Base-by-base conservation (phyloP, 2,113 vertebrate species). In the Ursus arctos region DNA sequence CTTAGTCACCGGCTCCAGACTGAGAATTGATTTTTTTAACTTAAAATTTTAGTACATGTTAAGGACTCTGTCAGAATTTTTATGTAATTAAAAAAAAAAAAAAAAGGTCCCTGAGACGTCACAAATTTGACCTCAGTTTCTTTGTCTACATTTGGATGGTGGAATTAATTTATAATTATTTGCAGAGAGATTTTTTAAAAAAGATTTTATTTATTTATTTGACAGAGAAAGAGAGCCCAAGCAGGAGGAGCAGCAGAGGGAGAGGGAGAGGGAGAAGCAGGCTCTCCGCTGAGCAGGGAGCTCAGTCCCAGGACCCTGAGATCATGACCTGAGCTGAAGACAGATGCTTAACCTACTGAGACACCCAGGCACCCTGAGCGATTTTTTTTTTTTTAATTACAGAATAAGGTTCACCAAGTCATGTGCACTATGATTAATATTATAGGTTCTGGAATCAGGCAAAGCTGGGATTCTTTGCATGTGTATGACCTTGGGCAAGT, bases 61-160 rank as follows among this genome's bases (percentile, higher is more conserved):
- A 93, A 91, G 14, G 26, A 40, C 63, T 79, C 80, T 69, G 26
- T 43, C 69, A 61, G 83, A 89, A 69, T 51, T 86, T 96, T 76
- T 95, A 55, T 88, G 26, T 79, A 83, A 63, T 80, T 79, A 65
- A 59, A 36, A 61, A 47, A 57, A n/a, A n/a, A 36, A 36, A 43
- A 76, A 26, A 19, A 18, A 6, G 7, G 14, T 7, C 1, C 10
- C 31, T 31, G 51, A 94, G 28, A 36, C 36, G 12, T 19, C 69
- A 94, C 57, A 80, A 51, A 33, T 92, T 53, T 94, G 19, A 63
- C 49, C 51, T 94, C 13, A 71, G 15, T 84, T 91, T 71, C 24
- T 74, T 82, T 95, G 59, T 88, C 7, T 36, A 53, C 8, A 8
- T 79, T 93, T 61, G 57, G 63, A 61, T 89, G 57, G 74, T 57